phyloP scores from a whole-genome alignment of 2,888 invertebrate genomes.

The Lepidonotus clava region DNA sequence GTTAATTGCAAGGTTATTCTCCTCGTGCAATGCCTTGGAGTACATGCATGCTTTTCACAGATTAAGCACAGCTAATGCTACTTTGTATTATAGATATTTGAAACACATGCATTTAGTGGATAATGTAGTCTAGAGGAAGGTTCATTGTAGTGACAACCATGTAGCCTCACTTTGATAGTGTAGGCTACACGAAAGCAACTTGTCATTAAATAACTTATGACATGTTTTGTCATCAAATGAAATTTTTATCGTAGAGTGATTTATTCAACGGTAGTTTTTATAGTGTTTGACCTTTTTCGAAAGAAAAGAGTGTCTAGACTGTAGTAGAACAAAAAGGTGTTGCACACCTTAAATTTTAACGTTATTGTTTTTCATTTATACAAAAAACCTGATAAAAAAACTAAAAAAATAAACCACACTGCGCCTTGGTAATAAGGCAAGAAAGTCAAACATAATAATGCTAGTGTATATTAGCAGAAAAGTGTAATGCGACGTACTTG shows the following conservation, averaged over 20 bases:
- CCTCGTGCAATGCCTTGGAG: neutral
- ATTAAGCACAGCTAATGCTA: constrained; percentile 38
- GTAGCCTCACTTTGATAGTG: constrained; percentile 44
- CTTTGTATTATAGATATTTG: constrained; percentile 37
- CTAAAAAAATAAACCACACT: constrained; percentile 16
- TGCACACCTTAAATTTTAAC: constrained; percentile 29
- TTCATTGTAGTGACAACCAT: constrained; percentile 49
- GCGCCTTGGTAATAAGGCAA: constrained; percentile 52
- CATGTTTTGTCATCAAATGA: constrained; percentile 35
- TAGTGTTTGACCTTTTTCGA: constrained; percentile 34
- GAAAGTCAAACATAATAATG: constrained; percentile 25
- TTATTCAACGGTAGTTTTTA: constrained; percentile 16
- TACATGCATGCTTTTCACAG: constrained; percentile 17
- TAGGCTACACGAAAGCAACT: constrained; percentile 3
- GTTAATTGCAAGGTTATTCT: constrained; percentile 8
- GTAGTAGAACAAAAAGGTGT: constrained; percentile 35
- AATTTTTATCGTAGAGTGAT: constrained; percentile 48
- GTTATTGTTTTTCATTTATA: constrained; percentile 13
- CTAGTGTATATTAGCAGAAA: constrained; percentile 39
- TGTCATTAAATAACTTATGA: constrained; percentile 36
- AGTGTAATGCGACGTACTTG: constrained; percentile 15
- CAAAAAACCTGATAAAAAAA: neutral
- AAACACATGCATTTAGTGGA: constrained; percentile 32
- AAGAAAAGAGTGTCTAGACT: constrained; percentile 40
- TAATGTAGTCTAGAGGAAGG: constrained; percentile 54